Evolutionary conservation across 2,888 invertebrate genomes (phyloP), one percentile per base, ranked within the genome.

Genomic region (Lasioglossum malachurum): DNA sequence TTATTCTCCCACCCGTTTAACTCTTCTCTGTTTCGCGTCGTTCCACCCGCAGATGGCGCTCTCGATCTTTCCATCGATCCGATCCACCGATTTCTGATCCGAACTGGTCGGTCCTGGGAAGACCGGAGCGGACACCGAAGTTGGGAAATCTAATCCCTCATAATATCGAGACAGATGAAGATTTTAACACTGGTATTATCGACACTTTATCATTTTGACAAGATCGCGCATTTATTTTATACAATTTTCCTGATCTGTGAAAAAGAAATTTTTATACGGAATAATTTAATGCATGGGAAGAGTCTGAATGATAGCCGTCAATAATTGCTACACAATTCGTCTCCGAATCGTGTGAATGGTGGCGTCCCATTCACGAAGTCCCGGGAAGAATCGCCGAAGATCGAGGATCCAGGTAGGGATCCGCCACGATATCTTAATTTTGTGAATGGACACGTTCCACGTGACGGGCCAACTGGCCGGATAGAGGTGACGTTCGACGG

Each of bases 371-470:
- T 69, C 38, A 69, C 67, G 10, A 35, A 8, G 19, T 35, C 8
- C 10, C 35, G 35, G 23, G 8, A 67, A 67, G 41, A 41, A 38
- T 41, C 23, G 35, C 1, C 23, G 10, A 69, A 69, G 38, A 69
- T 69, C 78, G 75, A 41, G 46, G 71, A 44, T 78, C 75, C 76
- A 80, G 75, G 78, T 84, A 77, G 75, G 49, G n/a, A 19, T 44
- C 38, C 14, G 49, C 41, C 12, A 23, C 53, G 91, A 89, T 86
- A 88, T 92, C 87, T 87, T 88, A 90, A 92, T 92, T 93, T 89
- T 53, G 82, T 93, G 93, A 93, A 89, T 88, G 90, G 90, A 90
- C 90, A 91, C 90, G 91, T 91, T 89, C 84, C 80, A 75, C 60
- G 78, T 64, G 64, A 69, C 72, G 74, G 67, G 3, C 64, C 67